Percentiles rank a stretch among this genome's conserved stretches.
These are phyloP conservation scores for Oncorhynchus tshawytscha DNA, from an alignment of 2,113 vertebrate genomes.

Conservation along the genomic window DNA sequence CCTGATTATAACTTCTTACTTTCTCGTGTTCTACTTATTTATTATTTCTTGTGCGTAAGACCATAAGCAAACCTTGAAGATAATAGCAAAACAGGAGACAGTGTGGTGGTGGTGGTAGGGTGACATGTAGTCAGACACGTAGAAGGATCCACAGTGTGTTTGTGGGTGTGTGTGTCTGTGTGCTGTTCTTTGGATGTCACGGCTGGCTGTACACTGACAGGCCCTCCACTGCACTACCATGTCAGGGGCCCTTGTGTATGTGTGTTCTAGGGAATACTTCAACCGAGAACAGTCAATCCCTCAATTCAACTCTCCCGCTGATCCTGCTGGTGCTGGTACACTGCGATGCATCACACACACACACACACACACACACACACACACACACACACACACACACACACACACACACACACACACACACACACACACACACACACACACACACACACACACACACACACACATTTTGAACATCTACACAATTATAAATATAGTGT, in stretches of 20 bases:
- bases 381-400: background rate
- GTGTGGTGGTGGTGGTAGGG: slow-evolving; percentile 24
- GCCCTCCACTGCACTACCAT: slow-evolving; percentile 9
- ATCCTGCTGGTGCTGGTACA: background rate
- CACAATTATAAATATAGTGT: background rate
- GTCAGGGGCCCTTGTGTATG: background rate
- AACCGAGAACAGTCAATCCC: slow-evolving; percentile 9
- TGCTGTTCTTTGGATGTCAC: slow-evolving; percentile 34
- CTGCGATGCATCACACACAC: background rate
- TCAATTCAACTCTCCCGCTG: background rate
- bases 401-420: background rate
- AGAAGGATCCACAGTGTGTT: slow-evolving; percentile 42
- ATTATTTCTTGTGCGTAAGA: no score
- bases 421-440: background rate
- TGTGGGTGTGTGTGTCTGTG: slow-evolving; percentile 19
- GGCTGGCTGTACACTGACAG: slow-evolving; percentile 51
- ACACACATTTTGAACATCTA: background rate
- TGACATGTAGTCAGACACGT: slow-evolving; percentile 36
- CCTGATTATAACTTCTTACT: no score
- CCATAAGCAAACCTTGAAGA: slow-evolving; percentile 42
- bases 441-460: background rate
- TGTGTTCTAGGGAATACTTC: slow-evolving; percentile 1
- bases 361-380: background rate
- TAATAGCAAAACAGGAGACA: slow-evolving; percentile 7
- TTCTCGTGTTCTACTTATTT: no score